These are phyloP conservation scores for Diuraphis noxia DNA, from an alignment of 1,140 invertebrate genomes.

Conservation along the genomic window DNA sequence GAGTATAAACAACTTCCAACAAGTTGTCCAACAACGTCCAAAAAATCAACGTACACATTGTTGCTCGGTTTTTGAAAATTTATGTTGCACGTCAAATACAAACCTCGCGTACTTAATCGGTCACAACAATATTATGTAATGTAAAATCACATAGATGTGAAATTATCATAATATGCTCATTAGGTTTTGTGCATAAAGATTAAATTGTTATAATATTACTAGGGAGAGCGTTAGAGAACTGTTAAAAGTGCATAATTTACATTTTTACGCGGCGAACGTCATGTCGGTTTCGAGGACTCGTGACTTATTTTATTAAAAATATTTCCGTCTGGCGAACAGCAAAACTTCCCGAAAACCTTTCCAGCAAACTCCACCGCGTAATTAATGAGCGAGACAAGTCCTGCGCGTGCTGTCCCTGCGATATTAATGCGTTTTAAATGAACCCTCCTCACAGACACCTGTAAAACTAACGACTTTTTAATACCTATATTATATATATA, in stretches of 20 bases:
- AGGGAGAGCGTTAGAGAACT: not conserved
- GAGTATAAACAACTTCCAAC: not conserved
- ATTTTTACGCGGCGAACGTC: not conserved
- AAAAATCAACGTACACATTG: not conserved
- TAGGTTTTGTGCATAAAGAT: not conserved
- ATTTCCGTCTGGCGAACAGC: not conserved
- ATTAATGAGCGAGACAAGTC: constrained; percentile 43
- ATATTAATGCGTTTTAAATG: constrained; percentile 52
- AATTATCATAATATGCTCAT: not conserved
- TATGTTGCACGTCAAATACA: too few species aligned
- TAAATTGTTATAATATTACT: not conserved
- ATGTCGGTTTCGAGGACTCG: not conserved
- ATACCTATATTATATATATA: constrained; percentile 8
- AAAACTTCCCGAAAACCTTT: constrained; percentile 41
- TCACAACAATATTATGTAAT: not conserved
- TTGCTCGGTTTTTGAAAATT: not conserved
- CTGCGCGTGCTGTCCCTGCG: constrained; percentile 2
- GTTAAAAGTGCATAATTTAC: constrained; percentile 1
- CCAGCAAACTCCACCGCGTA: not conserved
- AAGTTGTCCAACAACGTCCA: not conserved
- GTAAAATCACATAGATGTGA: not conserved
- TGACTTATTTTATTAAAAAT: constrained; percentile 19
- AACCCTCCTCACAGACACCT: constrained; percentile 32
- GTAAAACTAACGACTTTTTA: constrained; percentile 47
- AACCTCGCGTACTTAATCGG: not conserved